Evolutionary conservation across 2,797 vertebrate genomes (phyloP).

Genomic region (Notamacropus eugenii): DNA sequence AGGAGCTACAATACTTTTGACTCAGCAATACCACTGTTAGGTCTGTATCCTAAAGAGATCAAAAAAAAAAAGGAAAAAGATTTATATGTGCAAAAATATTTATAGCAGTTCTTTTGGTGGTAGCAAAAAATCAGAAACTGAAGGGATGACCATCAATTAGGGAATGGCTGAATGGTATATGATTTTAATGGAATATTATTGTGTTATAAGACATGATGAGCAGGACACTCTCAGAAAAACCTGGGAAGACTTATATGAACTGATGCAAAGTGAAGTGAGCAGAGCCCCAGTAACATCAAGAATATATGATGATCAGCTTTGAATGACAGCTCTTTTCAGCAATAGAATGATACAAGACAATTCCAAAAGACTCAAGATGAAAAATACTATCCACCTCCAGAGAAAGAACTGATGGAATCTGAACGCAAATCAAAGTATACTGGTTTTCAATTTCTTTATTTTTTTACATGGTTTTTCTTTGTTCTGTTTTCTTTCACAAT

Average conservation of each 20-base stretch:
- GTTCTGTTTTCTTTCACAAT: background rate
- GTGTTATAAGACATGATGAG: background rate
- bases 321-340: background rate
- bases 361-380: background rate
- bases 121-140: background rate
- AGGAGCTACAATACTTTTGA: background rate
- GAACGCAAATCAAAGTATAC: background rate
- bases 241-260: background rate
- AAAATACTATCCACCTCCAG: background rate
- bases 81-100: background rate
- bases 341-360: background rate
- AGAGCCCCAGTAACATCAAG: background rate
- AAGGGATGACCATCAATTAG: too few relatives aligned
- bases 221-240: background rate
- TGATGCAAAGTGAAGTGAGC: background rate
- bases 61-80: background rate
- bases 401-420: background rate
- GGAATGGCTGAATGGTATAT: background rate
- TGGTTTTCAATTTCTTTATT: background rate
- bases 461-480: background rate
- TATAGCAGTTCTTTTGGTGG: background rate
- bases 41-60: background rate
- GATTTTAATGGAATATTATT: background rate
- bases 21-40: background rate
- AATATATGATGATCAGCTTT: background rate